These are phyloP conservation scores for Carterocephalus palaemon DNA, from an alignment of 2,888 invertebrate species.

Conservation along the genomic window DNA sequence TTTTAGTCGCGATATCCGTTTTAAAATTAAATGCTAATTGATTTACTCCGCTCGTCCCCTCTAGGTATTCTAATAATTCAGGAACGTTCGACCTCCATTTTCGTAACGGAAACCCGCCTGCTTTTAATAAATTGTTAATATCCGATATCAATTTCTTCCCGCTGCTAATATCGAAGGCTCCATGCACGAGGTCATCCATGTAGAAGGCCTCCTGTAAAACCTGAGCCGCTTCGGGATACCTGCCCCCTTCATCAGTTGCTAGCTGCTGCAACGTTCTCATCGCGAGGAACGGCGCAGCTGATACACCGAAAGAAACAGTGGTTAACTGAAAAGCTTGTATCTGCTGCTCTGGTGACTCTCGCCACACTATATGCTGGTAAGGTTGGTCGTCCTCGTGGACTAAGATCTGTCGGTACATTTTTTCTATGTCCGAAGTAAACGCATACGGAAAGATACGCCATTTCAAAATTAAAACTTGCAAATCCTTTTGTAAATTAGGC, in stretches of 20 bases:
- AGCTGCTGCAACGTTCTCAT: constrained; percentile 29
- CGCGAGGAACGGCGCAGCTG: constrained; percentile 21
- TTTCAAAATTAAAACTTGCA: constrained; percentile 22
- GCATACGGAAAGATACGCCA: constrained; percentile 24
- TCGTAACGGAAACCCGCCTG: constrained; percentile 40
- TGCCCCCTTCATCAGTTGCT: constrained; percentile 30
- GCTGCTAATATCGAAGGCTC: constrained; percentile 26
- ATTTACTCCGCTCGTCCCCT: constrained; percentile 13
- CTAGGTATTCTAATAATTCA: constrained; percentile 15
- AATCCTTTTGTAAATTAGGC: constrained; percentile 27
- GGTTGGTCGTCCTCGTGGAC: constrained; percentile 14
- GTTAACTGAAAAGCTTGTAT: constrained; percentile 10
- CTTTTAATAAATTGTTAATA: constrained; percentile 26
- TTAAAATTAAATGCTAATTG: constrained; percentile 14
- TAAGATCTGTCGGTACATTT: constrained; percentile 21
- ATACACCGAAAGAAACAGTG: constrained; percentile 27
- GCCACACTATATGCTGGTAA: constrained; percentile 16
- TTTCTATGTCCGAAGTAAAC: constrained; percentile 26
- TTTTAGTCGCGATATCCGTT: constrained; percentile 17
- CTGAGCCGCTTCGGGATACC: constrained; percentile 25
- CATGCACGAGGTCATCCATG: constrained; percentile 35
- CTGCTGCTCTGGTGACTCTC: no score
- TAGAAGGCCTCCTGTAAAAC: constrained; percentile 29
- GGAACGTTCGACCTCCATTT: constrained; percentile 37
- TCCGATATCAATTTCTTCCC: constrained; percentile 27